Percentiles rank a stretch among this genome's conserved stretches.
Conservation (phyloP, 2,113 vertebrate species). For the Haemorhous mexicanus region DNA sequence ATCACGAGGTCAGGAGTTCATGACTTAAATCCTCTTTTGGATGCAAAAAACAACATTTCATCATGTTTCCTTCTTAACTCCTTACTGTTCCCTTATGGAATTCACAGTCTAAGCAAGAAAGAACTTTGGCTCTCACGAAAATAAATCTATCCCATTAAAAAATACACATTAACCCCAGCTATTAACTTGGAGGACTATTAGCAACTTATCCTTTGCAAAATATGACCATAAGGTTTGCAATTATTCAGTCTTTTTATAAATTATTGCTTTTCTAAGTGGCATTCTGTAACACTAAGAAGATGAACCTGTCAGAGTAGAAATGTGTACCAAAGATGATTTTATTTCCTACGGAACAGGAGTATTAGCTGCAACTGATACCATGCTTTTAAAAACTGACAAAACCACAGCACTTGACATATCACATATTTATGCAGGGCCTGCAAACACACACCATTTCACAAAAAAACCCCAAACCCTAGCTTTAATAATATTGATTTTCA, state of each 20-base stretch:
- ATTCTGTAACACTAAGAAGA: neutral
- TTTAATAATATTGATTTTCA: neutral
- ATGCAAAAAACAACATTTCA: conserved; percentile 51
- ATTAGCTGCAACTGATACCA: accelerated
- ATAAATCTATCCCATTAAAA: conserved; percentile 50
- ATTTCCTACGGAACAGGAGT: neutral
- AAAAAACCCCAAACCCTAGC: neutral
- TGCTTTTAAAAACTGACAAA: neutral
- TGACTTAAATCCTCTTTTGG: conserved; percentile 54
- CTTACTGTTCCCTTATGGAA: conserved; percentile 50
- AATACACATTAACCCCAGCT: conserved; percentile 4
- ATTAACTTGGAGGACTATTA: conserved; percentile 6
- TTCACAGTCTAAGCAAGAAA: conserved; percentile 49
- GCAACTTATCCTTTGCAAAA: neutral
- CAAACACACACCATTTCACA: neutral
- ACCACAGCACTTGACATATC: neutral
- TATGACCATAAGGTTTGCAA: neutral
- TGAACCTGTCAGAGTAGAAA: neutral
- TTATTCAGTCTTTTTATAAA: neutral
- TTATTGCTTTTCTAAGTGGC: neutral
- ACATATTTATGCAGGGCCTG: neutral
- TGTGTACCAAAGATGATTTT: neutral
- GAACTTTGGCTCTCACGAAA: conserved; percentile 29
- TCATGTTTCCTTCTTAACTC: conserved; percentile 56
- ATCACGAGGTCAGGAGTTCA: conserved; percentile 58